Percentiles rank a stretch among this genome's conserved stretches.
Conservation (phyloP, 2,113 vertebrate species). For the Syrmaticus mikado region DNA sequence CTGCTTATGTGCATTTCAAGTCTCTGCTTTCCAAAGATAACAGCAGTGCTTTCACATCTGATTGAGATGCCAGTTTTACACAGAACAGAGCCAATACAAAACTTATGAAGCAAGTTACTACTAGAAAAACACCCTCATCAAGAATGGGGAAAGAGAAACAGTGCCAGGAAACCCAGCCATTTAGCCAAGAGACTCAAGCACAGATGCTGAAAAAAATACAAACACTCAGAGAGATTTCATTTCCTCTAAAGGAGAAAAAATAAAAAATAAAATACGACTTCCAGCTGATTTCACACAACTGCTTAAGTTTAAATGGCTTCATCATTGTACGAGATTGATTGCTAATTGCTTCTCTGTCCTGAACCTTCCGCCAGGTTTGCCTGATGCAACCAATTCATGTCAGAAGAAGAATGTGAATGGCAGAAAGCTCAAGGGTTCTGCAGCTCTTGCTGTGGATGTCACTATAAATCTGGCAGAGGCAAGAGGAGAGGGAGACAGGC, state of each 20-base stretch:
- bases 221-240: background rate
- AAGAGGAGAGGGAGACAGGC: background rate
- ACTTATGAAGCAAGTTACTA: background rate
- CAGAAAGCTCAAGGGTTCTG: constrained; percentile 18
- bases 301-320: background rate
- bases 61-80: background rate
- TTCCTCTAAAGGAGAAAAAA: background rate
- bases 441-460: constrained; percentile 32
- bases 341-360: background rate
- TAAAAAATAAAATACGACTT: background rate
- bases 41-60: background rate
- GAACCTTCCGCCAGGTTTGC: background rate
- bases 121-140: background rate
- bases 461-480: background rate
- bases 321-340: accelerated
- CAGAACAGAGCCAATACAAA: background rate
- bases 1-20: background rate
- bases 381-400: background rate
- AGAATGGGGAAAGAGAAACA: background rate
- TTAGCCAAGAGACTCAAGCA: background rate
- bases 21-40: background rate
- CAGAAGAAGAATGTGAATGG: background rate
- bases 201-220: background rate
- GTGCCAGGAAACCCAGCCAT: background rate
- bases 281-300: background rate